phyloP scores from a whole-genome alignment of 2,113 vertebrate genomes.

The Saguinus midas region DNA sequence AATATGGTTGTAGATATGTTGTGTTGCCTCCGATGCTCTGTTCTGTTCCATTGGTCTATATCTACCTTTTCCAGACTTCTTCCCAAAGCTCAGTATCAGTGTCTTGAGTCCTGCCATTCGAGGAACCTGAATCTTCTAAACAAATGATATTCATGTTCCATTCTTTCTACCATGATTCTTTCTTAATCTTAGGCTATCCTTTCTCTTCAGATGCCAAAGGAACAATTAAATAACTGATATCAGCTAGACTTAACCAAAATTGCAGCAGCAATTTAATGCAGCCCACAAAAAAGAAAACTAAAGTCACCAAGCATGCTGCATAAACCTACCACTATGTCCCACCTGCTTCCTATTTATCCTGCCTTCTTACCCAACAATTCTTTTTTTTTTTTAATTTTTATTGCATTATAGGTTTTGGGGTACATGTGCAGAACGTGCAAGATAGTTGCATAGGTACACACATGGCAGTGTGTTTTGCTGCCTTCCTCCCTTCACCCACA shows the following conservation, averaged over 20 bases:
- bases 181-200: constrained; percentile 38
- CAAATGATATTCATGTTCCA: neutral
- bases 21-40: too few species aligned
- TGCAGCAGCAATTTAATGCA: constrained; percentile 36
- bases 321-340: neutral
- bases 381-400: too few species aligned
- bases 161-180: constrained; percentile 29
- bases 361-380: neutral
- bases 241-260: constrained; percentile 52
- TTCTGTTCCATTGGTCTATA: too few species aligned
- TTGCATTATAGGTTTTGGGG: too few species aligned
- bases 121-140: neutral
- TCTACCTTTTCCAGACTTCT: neutral
- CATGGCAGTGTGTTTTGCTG: too few species aligned
- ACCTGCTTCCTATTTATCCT: neutral
- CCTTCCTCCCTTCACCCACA: too few species aligned
- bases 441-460: too few species aligned
- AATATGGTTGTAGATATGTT: too few species aligned
- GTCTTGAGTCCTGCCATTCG: neutral
- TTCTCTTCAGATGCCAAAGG: constrained; percentile 40
- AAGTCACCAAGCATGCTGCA: neutral
- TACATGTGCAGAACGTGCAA: too few species aligned
- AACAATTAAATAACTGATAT: constrained; percentile 40
- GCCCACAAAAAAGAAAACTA: neutral
- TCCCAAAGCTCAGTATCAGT: neutral